Base-by-base conservation (phyloP, 1,140 invertebrate genomes). In the Ladona fulva region DNA sequence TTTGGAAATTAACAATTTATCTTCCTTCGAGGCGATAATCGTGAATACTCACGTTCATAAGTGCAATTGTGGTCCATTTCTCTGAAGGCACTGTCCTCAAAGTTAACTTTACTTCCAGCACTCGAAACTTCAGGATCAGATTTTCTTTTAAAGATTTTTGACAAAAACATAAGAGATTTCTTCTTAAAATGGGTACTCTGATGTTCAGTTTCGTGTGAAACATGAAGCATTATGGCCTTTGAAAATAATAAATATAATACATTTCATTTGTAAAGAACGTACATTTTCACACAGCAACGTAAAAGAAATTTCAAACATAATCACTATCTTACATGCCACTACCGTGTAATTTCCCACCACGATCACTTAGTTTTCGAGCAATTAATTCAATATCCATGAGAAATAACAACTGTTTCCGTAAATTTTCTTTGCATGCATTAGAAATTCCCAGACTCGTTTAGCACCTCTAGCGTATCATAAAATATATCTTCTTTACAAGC, bases 51-150 rank as follows among this genome's bases (percentile, higher is more conserved):
- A 66, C 52, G 5, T 66, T 66, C 52, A 66, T 66, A 66, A 22
- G 52, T 66, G 14, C 14, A 66, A 66, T 66, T 66, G n/a, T 66
- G 52, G 52, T 66, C 52, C 52, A 66, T 66, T 66, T 66, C 52
- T 66, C 52, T 66, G 52, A 66, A 66, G 52, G 52, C 52, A 66
- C 52, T 66, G 52, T 66, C 52, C 52, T 66, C 52, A 66, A 66
- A 66, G 14, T 66, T 66, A 16, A 66, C 52, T 66, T 22, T 66
- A 66, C n/a, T 66, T 66, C 52, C 52, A 66, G 52, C 52, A 66
- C 52, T 66, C n/a, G 52, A 66, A 66, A 66, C 52, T 66, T 66
- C 52, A 66, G 52, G 52, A 12, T 66, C 52, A 3, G 52, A 66
- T 66, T 66, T 66, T 66, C 52, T 66, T 66, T 66, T 37, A 16